A percentile compares a stretch with the other conserved stretches of the same genome.
Evolutionary conservation across 2,113 vertebrate species (phyloP).

Genomic region (Atractosteus spatula): DNA sequence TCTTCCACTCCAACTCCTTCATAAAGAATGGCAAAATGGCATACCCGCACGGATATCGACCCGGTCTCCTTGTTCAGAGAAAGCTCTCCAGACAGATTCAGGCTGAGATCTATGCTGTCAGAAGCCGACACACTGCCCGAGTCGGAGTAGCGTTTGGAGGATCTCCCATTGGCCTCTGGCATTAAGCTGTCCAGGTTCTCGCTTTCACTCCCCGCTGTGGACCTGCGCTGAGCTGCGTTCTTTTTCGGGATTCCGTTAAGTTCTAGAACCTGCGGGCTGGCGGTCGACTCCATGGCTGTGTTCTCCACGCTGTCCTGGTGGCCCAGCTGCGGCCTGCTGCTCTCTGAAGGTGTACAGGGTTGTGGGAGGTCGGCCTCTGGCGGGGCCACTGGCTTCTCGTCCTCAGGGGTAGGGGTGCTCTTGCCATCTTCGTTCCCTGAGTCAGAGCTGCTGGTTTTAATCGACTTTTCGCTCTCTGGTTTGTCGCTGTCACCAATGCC

Average conservation of each 20-base stretch:
- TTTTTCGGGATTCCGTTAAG: slow-evolving; percentile 12
- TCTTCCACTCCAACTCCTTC: neutral
- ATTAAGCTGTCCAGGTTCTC: slow-evolving; percentile 43
- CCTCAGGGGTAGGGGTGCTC: slow-evolving; percentile 46
- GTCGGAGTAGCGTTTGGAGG: slow-evolving; percentile 69
- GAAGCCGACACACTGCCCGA: slow-evolving; percentile 72
- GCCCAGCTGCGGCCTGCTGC: neutral
- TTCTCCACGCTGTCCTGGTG: slow-evolving; percentile 12
- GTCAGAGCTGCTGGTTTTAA: slow-evolving; percentile 55
- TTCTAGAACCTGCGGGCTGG: neutral
- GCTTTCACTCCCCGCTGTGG: neutral
- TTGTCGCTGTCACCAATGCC: slow-evolving; percentile 48
- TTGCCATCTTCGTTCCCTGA: slow-evolving; percentile 64
- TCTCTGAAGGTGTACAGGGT: neutral
- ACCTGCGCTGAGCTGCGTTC: neutral
- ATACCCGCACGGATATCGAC: slow-evolving; percentile 79
- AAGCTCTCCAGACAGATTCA: slow-evolving; percentile 68
- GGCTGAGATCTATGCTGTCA: slow-evolving; percentile 73
- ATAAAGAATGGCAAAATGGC: slow-evolving; percentile 1
- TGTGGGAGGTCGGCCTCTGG: slow-evolving; percentile 43
- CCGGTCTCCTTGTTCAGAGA: slow-evolving; percentile 70
- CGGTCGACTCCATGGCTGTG: neutral
- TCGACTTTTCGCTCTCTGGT: slow-evolving; percentile 56
- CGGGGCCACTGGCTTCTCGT: slow-evolving; percentile 51
- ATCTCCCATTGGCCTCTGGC: slow-evolving; percentile 26